Base-by-base conservation (phyloP, 2,888 invertebrate species). In the Apamea epomidion region DNA sequence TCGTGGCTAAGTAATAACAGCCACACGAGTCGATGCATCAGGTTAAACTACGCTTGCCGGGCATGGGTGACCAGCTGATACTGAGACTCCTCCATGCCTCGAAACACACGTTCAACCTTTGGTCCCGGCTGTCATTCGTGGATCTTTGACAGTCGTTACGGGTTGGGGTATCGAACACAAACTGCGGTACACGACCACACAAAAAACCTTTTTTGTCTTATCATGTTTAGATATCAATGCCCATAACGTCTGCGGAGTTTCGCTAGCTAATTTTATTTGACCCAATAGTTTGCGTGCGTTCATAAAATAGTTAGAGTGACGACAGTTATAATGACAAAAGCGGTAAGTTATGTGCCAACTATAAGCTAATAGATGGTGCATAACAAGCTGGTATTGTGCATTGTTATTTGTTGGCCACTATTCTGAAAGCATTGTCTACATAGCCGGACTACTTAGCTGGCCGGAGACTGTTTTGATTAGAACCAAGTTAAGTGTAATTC, bases 281-380 rank as follows among this genome's bases (percentile, higher is more conserved):
- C 48, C 48, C 8, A 0, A 3, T 48, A 48, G 51, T 45, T 32
- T 4, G 18, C 58, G 25, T 21, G 6, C 16, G 29, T 29, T 48
- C 21, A 76, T 45, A n/a, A 42, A 42, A 45, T 29, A 6, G 21
- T 18, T 25, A 45, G 45, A 58, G 18, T 48, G 37, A 25, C 29
- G 14, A 37, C 21, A 21, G 37, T 29, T 64, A 6, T 18, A 78
- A 18, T 78, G 42, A 65, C 42, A 48, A 48, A 48, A 29, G 12
- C 25, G 12, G n/a, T 48, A 32, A 54, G n/a, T 48, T 29, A 29
- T 60, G 58, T 25, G 25, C 18, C 2, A 32, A 29, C 25, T 51
- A 37, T 48, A n/a, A n/a, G 21, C 37, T 60, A 58, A 48, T 37
- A 80, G 29, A 77, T 42, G 29, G 58, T 74, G 75, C 76, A 48